Conservation (phyloP, 2,888 invertebrate genomes). For the Entomobrya multifasciata region DNA sequence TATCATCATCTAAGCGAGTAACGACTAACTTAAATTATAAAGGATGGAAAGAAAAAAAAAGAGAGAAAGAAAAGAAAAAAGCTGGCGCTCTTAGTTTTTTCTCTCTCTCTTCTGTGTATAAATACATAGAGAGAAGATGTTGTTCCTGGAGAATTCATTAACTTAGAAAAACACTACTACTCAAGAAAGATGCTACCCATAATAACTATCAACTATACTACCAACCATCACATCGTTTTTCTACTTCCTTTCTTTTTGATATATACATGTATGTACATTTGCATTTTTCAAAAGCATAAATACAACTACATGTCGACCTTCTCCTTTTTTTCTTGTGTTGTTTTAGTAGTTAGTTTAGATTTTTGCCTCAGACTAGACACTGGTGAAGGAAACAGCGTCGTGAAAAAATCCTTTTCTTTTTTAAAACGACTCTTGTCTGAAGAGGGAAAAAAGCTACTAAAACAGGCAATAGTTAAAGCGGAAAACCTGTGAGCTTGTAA, state of each 20-base stretch:
- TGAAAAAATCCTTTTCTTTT: constrained; percentile 30
- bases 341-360: constrained; percentile 42
- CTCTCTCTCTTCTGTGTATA: not conserved
- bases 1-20: constrained; percentile 71
- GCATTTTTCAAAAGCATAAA: constrained; percentile 45
- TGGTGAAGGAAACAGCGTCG: constrained; percentile 19
- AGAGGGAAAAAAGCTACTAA: constrained; percentile 65
- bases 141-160: constrained; percentile 62
- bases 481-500: constrained; percentile 50
- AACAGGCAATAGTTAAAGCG: constrained; percentile 56
- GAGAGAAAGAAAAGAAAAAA: constrained; percentile 47
- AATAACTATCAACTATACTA: constrained; percentile 43
- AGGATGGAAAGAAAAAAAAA: constrained; percentile 37
- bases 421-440: constrained; percentile 51
- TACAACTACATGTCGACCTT: constrained; percentile 48
- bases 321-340: constrained; percentile 14
- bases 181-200: constrained; percentile 41
- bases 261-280: not conserved
- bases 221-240: not conserved
- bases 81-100: constrained; percentile 24
- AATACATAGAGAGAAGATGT: constrained; percentile 8
- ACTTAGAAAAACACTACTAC: constrained; percentile 45
- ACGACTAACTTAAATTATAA: constrained; percentile 69
- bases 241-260: not conserved
- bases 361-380: constrained; percentile 9